Evolutionary conservation across 1,140 invertebrate species (phyloP).

Genomic region (Apis florea): DNA sequence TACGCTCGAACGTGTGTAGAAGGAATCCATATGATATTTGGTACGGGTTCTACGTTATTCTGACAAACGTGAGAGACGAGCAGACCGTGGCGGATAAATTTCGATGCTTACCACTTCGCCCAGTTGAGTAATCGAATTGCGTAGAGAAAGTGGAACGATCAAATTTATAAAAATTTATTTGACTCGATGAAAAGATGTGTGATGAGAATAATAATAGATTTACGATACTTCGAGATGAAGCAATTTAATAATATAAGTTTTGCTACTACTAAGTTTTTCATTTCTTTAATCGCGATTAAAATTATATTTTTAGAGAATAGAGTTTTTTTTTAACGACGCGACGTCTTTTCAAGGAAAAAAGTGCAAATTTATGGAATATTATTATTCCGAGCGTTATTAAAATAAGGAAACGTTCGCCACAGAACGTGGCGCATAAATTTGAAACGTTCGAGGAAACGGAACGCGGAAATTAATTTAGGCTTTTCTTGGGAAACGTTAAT

Average conservation of each 20-base stretch:
- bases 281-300: no score
- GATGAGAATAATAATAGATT: no score
- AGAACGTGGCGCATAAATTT: not conserved
- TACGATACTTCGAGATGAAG: no score
- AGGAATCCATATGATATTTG: constrained; percentile 6
- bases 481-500: constrained; percentile 7
- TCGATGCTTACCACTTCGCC: not conserved
- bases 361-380: no score
- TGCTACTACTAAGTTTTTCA: no score
- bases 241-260: no score
- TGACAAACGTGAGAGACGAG: not conserved
- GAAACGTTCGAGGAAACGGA: constrained; percentile 1
- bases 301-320: no score
- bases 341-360: no score
- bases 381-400: not conserved
- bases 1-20: not conserved
- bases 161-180: no score
- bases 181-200: no score
- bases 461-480: constrained; percentile 36
- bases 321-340: no score
- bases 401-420: not conserved
- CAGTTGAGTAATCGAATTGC: not conserved
- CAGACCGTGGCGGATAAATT: not conserved
- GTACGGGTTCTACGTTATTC: not conserved
- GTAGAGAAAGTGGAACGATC: not conserved